These are phyloP conservation scores for Drosophila melanica DNA, from an alignment of 1,140 invertebrate genomes.

Conservation along the genomic window DNA sequence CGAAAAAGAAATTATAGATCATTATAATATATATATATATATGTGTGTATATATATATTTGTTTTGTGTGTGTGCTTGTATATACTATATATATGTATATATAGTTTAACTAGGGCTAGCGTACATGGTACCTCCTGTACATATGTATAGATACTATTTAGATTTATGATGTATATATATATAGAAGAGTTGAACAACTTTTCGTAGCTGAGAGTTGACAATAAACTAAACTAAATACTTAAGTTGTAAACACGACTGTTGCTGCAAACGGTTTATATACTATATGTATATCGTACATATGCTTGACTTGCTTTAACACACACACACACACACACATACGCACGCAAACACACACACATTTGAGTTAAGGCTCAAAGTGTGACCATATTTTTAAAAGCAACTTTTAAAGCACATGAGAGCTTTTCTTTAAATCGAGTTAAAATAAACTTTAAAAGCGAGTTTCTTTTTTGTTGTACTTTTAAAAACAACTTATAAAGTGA, in stretches of 20 bases:
- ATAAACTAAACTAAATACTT: conserved; percentile 72
- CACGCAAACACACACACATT: not conserved
- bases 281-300: conserved; percentile 36
- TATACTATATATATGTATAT: conserved; percentile 32
- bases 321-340: conserved; percentile 3
- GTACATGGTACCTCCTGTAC: too few species aligned
- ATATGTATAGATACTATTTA: conserved; percentile 20
- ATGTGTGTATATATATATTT: conserved; percentile 21
- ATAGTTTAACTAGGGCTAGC: conserved; percentile 15
- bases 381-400: not conserved
- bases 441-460: too few species aligned
- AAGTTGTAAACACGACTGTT: conserved; percentile 56
- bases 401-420: not conserved
- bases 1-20: conserved; percentile 49
- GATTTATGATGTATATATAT: conserved; percentile 17
- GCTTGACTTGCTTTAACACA: conserved; percentile 34
- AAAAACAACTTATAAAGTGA: not conserved
- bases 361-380: too few species aligned
- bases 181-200: conserved; percentile 46
- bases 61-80: conserved; percentile 38
- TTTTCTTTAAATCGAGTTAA: not conserved
- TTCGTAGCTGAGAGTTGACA: conserved; percentile 40
- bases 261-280: conserved; percentile 20
- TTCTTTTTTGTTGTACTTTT: not conserved
- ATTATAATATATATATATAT: conserved; percentile 29